Percentiles rank a stretch among this genome's conserved stretches.
These are phyloP conservation scores for Thymelicus sylvestris DNA, from an alignment of 2,888 invertebrate species.

Conservation along the genomic window DNA sequence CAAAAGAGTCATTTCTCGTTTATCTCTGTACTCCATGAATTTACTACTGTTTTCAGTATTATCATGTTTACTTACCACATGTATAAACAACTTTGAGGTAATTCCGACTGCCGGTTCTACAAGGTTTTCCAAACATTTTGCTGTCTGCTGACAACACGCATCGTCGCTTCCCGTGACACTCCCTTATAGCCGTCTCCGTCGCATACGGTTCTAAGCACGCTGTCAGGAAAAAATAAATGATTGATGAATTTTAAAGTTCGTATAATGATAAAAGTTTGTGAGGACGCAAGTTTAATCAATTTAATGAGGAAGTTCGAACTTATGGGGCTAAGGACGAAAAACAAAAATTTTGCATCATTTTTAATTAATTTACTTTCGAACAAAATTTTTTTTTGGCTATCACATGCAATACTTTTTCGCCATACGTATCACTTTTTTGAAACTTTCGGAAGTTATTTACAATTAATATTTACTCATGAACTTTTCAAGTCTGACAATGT, in stretches of 20 bases:
- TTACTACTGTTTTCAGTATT: no score
- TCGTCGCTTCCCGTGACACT: slow-evolving; percentile 92
- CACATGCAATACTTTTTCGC: not conserved
- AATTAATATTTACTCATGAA: no score
- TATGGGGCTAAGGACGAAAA: slow-evolving; percentile 1
- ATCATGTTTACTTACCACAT: slow-evolving; percentile 87
- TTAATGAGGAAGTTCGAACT: slow-evolving; percentile 23
- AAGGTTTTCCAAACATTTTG: slow-evolving; percentile 93
- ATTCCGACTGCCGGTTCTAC: slow-evolving; percentile 91
- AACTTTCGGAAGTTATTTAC: no score
- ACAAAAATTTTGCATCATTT: slow-evolving; percentile 16
- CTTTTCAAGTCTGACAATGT: no score
- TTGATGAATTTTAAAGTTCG: not conserved
- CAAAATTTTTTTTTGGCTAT: not conserved
- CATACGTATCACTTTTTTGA: no score
- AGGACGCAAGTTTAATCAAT: slow-evolving; percentile 10
- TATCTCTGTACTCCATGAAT: no score
- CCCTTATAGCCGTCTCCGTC: slow-evolving; percentile 95
- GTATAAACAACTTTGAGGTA: slow-evolving; percentile 95
- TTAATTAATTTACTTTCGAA: slow-evolving; percentile 1
- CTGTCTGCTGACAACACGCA: slow-evolving; percentile 92
- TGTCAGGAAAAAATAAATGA: slow-evolving; percentile 56
- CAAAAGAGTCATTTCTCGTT: no score
- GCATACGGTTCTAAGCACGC: slow-evolving; percentile 95
- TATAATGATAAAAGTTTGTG: slow-evolving; percentile 14